Evolutionary conservation across 2,113 vertebrate species (phyloP).

Genomic region (Oryzias celebensis): DNA sequence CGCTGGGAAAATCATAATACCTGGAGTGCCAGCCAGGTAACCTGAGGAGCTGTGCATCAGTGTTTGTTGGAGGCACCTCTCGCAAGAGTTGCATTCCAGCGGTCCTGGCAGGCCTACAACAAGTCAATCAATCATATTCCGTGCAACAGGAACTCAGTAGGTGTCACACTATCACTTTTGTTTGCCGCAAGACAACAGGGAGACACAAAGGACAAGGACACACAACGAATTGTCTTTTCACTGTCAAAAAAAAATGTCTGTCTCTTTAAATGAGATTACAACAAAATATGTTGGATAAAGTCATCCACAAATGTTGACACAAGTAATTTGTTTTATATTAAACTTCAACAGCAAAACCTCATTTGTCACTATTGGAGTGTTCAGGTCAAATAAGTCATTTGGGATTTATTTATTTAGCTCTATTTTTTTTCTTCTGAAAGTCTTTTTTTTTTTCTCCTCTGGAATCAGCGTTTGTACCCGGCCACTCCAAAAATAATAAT

Average conservation of each 20-base stretch:
- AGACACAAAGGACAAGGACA: slow-evolving; percentile 17
- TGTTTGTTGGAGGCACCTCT: slow-evolving; percentile 62
- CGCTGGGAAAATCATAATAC: slow-evolving; percentile 55
- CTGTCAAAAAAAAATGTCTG: slow-evolving; percentile 1
- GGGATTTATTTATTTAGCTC: too few species aligned
- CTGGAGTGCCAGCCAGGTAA: slow-evolving; percentile 56
- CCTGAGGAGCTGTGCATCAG: slow-evolving; percentile 56
- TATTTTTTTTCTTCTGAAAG: too few species aligned
- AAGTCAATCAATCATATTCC: slow-evolving; percentile 67
- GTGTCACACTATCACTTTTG: slow-evolving; percentile 65
- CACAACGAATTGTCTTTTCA: slow-evolving; percentile 35
- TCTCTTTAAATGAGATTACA: slow-evolving; percentile 7
- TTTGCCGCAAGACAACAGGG: slow-evolving; percentile 39
- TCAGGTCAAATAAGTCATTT: too few species aligned
- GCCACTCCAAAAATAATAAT: slow-evolving; percentile 22
- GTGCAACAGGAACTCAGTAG: slow-evolving; percentile 50
- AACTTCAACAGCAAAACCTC: slow-evolving; percentile 2
- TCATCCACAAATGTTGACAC: neutral
- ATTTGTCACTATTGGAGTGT: neutral
- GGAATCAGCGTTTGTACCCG: neutral
- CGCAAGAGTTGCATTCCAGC: slow-evolving; percentile 62
- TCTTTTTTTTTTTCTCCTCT: too few species aligned
- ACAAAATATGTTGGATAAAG: neutral
- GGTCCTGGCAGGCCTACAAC: slow-evolving; percentile 58
- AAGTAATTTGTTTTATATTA: slow-evolving; percentile 7